Conservation (phyloP, 1,140 invertebrate genomes). For the Lasioglossum albipes region DNA sequence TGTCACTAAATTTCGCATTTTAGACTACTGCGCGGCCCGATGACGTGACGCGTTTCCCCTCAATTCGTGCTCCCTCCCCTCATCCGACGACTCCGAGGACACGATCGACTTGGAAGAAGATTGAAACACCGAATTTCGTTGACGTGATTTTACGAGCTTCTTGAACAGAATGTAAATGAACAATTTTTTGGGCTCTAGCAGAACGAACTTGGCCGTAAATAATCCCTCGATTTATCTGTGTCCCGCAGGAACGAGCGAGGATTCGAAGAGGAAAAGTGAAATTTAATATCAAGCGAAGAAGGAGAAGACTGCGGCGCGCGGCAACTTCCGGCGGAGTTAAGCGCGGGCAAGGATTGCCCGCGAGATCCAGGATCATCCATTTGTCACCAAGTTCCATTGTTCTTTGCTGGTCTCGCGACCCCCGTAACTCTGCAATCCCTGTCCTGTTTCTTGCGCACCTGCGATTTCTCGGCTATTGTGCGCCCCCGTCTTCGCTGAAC, state of each 20-base stretch:
- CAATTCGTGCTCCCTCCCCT: too few species aligned
- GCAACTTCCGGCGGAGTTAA: background rate
- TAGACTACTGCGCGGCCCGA: too few species aligned
- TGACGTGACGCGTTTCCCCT: too few species aligned
- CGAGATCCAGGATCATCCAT: conserved; percentile 3
- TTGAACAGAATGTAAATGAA: too few species aligned
- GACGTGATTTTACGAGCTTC: too few species aligned
- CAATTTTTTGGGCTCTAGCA: too few species aligned
- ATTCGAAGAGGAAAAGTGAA: background rate
- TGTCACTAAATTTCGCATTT: too few species aligned
- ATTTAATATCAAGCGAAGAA: background rate
- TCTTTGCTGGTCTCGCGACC: conserved; percentile 11
- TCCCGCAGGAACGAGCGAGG: background rate
- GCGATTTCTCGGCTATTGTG: background rate
- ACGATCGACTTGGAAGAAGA: too few species aligned
- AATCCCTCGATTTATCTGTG: background rate
- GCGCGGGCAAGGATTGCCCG: background rate
- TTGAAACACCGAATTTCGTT: too few species aligned
- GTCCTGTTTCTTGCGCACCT: background rate
- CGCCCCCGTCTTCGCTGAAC: too few species aligned
- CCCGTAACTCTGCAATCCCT: background rate
- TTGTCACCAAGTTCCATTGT: conserved; percentile 10
- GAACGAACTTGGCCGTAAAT: too few species aligned
- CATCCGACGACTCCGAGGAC: too few species aligned
- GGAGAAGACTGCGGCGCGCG: background rate